Evolutionary conservation across 2,888 invertebrate species (phyloP).

Genomic region (Thelaira solivaga): DNA sequence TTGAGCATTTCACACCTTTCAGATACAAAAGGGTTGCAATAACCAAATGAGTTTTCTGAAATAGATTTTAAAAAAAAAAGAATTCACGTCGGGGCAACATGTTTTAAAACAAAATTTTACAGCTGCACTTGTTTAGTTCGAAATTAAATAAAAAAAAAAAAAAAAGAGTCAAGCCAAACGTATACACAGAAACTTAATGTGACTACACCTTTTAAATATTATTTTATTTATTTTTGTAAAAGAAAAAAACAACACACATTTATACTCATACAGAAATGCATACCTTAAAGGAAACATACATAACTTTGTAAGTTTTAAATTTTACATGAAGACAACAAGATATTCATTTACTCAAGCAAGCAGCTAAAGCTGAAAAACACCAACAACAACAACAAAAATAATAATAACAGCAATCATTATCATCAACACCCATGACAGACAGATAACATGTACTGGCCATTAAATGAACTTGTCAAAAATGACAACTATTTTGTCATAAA

Average conservation of each 20-base stretch:
- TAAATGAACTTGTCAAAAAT: constrained; percentile 73
- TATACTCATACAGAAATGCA: not conserved
- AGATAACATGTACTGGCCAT: constrained; percentile 64
- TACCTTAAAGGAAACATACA: not conserved
- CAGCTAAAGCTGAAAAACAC: constrained; percentile 5
- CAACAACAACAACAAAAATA: constrained; percentile 5
- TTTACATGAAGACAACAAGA: constrained; percentile 40
- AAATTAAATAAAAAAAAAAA: constrained; percentile 30
- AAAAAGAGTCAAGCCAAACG: constrained; percentile 22
- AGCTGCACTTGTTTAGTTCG: constrained; percentile 54
- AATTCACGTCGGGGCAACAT: not conserved
- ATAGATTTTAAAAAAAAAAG: constrained; percentile 23
- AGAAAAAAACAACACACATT: not conserved
- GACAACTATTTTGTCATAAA: constrained; percentile 73
- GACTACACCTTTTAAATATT: constrained; percentile 16
- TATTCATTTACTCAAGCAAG: constrained; percentile 5
- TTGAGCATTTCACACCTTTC: constrained; percentile 74
- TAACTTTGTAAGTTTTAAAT: constrained; percentile 1
- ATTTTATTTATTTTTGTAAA: too few species aligned
- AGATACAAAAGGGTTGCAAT: constrained; percentile 32
- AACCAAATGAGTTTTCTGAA: constrained; percentile 50
- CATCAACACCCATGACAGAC: constrained; percentile 62
- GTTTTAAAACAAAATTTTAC: constrained; percentile 22
- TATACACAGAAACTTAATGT: constrained; percentile 4
- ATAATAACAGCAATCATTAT: constrained; percentile 48